A percentile compares a stretch with the other conserved stretches of the same genome.
Conservation (phyloP, 2,797 vertebrate species). For the Cossypha caffra region DNA sequence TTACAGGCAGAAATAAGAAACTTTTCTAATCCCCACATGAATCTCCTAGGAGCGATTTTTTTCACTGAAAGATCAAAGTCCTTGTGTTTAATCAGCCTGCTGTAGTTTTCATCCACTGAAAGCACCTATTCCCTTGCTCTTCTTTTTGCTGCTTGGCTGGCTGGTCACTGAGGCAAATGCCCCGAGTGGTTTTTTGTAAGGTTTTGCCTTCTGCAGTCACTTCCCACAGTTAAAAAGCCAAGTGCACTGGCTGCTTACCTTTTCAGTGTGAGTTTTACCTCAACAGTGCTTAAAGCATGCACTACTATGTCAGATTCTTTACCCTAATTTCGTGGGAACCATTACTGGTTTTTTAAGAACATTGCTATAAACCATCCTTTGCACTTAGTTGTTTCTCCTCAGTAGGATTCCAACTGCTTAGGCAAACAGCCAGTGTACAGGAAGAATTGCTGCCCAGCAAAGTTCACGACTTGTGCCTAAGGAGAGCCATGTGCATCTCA, state of each 20-base stretch:
- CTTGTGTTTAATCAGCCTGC: neutral
- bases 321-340: neutral
- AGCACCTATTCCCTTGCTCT: neutral
- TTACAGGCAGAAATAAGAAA: neutral
- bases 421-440: neutral
- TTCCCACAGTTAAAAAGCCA: neutral
- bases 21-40: neutral
- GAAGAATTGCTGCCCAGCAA: neutral
- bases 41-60: neutral
- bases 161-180: neutral
- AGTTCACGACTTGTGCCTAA: neutral
- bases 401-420: neutral
- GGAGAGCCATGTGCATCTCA: neutral
- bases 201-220: neutral
- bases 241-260: neutral
- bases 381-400: neutral
- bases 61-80: neutral
- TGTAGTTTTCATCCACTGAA: neutral
- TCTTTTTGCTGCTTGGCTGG: neutral
- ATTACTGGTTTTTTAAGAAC: neutral
- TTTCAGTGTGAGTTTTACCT: neutral
- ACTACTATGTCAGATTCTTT: neutral
- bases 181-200: neutral
- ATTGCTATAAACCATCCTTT: neutral
- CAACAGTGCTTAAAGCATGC: neutral